phyloP scores from a whole-genome alignment of 2,888 invertebrate species.

The Autographa pulchrina region DNA sequence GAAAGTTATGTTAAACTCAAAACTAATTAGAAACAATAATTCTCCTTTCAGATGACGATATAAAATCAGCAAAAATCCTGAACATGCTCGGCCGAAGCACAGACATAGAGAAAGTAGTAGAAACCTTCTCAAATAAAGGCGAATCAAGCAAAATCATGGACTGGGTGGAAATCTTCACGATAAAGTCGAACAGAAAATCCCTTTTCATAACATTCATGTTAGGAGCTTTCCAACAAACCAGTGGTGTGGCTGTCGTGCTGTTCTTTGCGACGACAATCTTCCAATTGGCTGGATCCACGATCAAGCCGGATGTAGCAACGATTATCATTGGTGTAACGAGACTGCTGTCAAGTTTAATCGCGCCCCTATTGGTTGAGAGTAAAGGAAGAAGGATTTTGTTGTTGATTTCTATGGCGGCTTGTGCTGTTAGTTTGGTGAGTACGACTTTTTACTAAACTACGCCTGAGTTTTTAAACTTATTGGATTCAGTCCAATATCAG shows the following conservation, averaged over 20 bases:
- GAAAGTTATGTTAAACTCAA: too few species aligned
- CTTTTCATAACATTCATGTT: constrained; percentile 65
- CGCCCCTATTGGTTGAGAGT: constrained; percentile 68
- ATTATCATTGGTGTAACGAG: constrained; percentile 63
- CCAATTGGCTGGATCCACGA: constrained; percentile 63
- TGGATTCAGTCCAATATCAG: too few species aligned
- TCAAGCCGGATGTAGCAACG: constrained; percentile 67
- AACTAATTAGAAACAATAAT: too few species aligned
- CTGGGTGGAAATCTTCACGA: constrained; percentile 52
- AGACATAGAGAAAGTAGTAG: constrained; percentile 59
- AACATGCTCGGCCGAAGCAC: constrained; percentile 62
- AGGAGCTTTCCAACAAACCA: constrained; percentile 63
- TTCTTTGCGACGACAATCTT: constrained; percentile 72
- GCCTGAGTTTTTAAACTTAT: too few species aligned
- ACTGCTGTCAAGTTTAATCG: constrained; percentile 61
- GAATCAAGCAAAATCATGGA: constrained; percentile 40
- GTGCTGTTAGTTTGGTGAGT: constrained; percentile 37
- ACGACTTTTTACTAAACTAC: too few species aligned
- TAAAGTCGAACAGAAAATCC: constrained; percentile 66
- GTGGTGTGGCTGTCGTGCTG: constrained; percentile 66
- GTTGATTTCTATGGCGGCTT: constrained; percentile 62
- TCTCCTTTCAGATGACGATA: constrained; percentile 56
- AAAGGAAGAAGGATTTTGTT: constrained; percentile 67
- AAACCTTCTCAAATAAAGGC: constrained; percentile 22
- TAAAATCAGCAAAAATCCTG: constrained; percentile 62